phyloP scores from a whole-genome alignment of 1,140 invertebrate species.

The Mamestra configurata region DNA sequence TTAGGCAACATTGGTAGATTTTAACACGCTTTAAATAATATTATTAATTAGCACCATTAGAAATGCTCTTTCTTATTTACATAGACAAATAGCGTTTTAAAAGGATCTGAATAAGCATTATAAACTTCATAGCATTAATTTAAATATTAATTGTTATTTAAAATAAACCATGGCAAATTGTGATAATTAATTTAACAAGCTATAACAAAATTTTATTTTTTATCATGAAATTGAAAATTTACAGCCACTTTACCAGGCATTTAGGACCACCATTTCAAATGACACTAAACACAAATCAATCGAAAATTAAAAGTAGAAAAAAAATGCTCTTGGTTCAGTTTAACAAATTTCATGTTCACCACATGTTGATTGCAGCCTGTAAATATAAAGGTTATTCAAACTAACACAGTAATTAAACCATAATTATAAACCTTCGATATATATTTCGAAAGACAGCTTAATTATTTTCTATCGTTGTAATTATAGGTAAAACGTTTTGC shows the following conservation, averaged over 20 bases:
- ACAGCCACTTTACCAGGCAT: background rate
- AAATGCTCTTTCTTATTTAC: too few species aligned
- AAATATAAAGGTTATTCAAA: constrained; percentile 45
- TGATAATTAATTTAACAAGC: background rate
- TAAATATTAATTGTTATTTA: background rate
- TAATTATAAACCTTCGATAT: constrained; percentile 36
- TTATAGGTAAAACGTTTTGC: constrained; percentile 51
- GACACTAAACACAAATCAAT: background rate
- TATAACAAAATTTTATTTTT: background rate
- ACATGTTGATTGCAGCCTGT: background rate
- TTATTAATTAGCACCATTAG: too few species aligned
- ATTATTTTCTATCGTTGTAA: constrained; percentile 53
- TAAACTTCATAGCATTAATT: too few species aligned
- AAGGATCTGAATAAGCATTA: too few species aligned
- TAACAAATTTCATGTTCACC: constrained; percentile 7
- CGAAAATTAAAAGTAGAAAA: background rate
- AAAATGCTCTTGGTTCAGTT: background rate
- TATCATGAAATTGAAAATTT: background rate
- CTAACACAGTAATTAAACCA: constrained; percentile 31
- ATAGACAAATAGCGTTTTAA: too few species aligned
- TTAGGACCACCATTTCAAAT: background rate
- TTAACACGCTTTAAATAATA: too few species aligned
- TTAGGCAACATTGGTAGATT: too few species aligned
- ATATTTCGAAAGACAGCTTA: constrained; percentile 50
- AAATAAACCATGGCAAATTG: background rate